Evolutionary conservation across 23 tunicate genomes (phyloP).

Genomic region (Trididemnum miniatum): DNA sequence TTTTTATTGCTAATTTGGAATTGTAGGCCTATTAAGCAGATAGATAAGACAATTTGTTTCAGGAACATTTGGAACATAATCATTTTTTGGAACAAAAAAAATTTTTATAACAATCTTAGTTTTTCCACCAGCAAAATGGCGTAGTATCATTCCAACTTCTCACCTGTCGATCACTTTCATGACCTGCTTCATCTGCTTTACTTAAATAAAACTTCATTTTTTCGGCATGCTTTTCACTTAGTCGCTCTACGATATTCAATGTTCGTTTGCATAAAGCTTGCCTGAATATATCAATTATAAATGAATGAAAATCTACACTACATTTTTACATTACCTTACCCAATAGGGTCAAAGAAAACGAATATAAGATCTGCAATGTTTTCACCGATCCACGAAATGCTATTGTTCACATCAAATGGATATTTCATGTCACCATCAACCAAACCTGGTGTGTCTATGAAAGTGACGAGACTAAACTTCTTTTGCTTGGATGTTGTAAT

Average conservation of each 20-base stretch:
- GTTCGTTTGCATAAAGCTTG: slow-evolving; percentile 99
- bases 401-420: slow-evolving; percentile 93
- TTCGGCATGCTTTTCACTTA: slow-evolving; percentile 82
- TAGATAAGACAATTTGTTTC: no score
- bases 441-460: slow-evolving; percentile 94
- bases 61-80: no score
- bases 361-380: slow-evolving; percentile 89
- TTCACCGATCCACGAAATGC: slow-evolving; percentile 88
- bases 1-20: no score
- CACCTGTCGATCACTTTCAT: slow-evolving; percentile 94
- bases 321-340: no score
- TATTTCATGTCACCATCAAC: slow-evolving; percentile 99
- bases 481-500: slow-evolving; percentile 88
- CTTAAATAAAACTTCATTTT: slow-evolving; percentile 88
- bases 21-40: no score
- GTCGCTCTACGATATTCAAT: slow-evolving; percentile 79
- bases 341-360: slow-evolving; percentile 97
- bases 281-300: no score
- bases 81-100: no score
- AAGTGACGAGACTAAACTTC: slow-evolving; percentile 74
- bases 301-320: no score
- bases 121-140: no score
- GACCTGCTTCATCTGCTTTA: slow-evolving; percentile 99
- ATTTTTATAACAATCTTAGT: no score
- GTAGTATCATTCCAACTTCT: no score